A percentile compares a stretch with the other conserved stretches of the same genome.
phyloP scores from a whole-genome alignment of 2,113 vertebrate genomes.

The Pterocles orientalis region DNA sequence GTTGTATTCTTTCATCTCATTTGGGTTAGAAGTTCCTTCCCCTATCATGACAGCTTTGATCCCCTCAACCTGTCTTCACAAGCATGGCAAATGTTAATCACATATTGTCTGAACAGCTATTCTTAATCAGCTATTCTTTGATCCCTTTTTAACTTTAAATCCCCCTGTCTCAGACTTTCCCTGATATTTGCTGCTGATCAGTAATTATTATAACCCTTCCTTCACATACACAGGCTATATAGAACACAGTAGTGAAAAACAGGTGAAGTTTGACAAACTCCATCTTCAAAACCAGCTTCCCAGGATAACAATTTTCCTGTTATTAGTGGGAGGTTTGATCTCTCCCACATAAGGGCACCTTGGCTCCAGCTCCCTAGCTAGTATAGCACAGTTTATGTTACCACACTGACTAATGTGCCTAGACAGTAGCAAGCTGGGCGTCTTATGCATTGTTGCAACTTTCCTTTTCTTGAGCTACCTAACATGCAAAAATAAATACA shows the following conservation, averaged over 20 bases:
- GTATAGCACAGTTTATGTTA: conserved; percentile 61
- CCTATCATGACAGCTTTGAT: no score
- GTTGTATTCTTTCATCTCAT: no score
- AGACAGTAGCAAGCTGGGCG: background rate
- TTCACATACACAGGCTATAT: conserved; percentile 52
- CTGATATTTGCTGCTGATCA: background rate
- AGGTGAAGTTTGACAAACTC: conserved; percentile 80
- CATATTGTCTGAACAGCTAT: no score
- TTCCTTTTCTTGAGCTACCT: background rate
- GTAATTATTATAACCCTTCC: conserved; percentile 30
- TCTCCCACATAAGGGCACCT: conserved; percentile 64
- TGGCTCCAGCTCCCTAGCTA: conserved; percentile 67
- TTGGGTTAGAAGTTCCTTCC: no score
- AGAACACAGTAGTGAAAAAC: conserved; percentile 72
- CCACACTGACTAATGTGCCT: conserved; percentile 52
- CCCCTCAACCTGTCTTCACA: no score
- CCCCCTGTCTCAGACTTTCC: background rate
- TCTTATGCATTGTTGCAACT: rapidly evolving
- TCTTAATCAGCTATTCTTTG: no score
- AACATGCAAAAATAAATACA: background rate
- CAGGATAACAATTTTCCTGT: conserved; percentile 65
- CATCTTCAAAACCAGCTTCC: conserved; percentile 57
- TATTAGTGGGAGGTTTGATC: conserved; percentile 51
- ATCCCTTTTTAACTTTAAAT: no score
- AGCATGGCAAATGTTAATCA: no score